Base-by-base conservation (phyloP, 2,888 invertebrate species). In the Actias luna region DNA sequence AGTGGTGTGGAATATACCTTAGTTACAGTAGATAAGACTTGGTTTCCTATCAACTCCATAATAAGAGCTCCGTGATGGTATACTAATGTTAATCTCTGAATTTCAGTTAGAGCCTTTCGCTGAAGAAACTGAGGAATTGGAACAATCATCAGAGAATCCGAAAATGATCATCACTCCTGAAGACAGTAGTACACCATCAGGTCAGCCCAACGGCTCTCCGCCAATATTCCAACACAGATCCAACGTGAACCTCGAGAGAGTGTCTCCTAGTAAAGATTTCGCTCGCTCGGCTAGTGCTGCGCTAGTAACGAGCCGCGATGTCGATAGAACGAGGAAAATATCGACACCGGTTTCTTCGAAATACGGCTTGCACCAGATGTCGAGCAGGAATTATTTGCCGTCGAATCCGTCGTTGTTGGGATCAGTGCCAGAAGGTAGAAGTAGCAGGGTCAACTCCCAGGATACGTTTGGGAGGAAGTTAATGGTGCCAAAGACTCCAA, bases 211-310 rank as follows among this genome's bases (percentile, higher is more conserved):
- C 73, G 90, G 90, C 0, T 89, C 91, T 0, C 90, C 91, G 0
- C 85, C 88, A 0, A 82, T 85, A 7, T 79, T 82, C 72, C 86
- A 87, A 58, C 81, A 86, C 65, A 70, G 75, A 16, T 85, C 87
- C 0, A 82, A 82, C 69, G 69, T 78, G 1, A 71, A 80, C 39
- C 42, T 85, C 0, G 85, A 85, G 1, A 67, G 72, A 16, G 71
- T 66, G 5, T 77, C 80, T 0, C 75, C 78, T 0, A 79, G 69
- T 29, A 78, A 75, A 4, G 76, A 84, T 62, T 95, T 96, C 78
- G 94, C 93, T 0, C 83, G 95, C 65, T 96, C 96, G 65, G 95
- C 94, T 14, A 96, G 96, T 60, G 96, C 96, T 31, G 95, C 94
- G 0, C 94, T 95, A 33, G 94, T 96, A 16, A 93, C 95, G 66